Percentiles rank a stretch among this genome's conserved stretches.
Evolutionary conservation across 2,888 invertebrate genomes (phyloP).

Genomic region (Sialis lutaria): DNA sequence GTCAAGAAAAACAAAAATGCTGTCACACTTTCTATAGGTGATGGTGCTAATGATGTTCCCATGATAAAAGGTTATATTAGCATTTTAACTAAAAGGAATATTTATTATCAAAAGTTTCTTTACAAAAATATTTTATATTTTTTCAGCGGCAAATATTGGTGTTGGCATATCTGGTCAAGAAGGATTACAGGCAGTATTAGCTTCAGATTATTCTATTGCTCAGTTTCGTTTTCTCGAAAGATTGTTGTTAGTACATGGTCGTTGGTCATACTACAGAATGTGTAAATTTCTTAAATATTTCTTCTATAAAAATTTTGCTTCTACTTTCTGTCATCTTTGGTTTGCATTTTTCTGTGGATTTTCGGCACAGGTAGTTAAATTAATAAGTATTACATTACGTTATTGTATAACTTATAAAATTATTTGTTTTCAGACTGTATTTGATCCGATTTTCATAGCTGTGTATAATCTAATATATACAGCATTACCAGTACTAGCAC

Average conservation of each 20-base stretch:
- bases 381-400: slow-evolving; percentile 8
- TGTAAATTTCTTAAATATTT: slow-evolving; percentile 97
- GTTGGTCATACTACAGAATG: slow-evolving; percentile 98
- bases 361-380: slow-evolving; percentile 77
- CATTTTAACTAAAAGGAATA: background rate
- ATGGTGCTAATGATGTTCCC: slow-evolving; percentile 98
- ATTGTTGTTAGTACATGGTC: slow-evolving; percentile 81
- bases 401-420: too few species aligned
- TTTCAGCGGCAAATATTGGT: slow-evolving; percentile 89
- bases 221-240: slow-evolving; percentile 95
- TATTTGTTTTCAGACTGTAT: slow-evolving; percentile 66
- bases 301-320: slow-evolving; percentile 99
- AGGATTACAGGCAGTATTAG: slow-evolving; percentile 93
- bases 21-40: slow-evolving; percentile 94
- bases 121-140: background rate
- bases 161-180: slow-evolving; percentile 98
- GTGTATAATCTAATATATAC: slow-evolving; percentile 99
- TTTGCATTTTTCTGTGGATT: slow-evolving; percentile 99
- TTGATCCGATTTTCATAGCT: slow-evolving; percentile 98
- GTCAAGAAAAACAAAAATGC: slow-evolving; percentile 92
- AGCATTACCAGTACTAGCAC: slow-evolving; percentile 87
- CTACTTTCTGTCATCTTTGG: slow-evolving; percentile 99
- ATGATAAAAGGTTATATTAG: slow-evolving; percentile 85
- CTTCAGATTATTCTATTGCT: slow-evolving; percentile 94
- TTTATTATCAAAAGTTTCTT: background rate